These are phyloP conservation scores for Colaptes auratus DNA, from an alignment of 2,113 vertebrate genomes.

Conservation along the genomic window DNA sequence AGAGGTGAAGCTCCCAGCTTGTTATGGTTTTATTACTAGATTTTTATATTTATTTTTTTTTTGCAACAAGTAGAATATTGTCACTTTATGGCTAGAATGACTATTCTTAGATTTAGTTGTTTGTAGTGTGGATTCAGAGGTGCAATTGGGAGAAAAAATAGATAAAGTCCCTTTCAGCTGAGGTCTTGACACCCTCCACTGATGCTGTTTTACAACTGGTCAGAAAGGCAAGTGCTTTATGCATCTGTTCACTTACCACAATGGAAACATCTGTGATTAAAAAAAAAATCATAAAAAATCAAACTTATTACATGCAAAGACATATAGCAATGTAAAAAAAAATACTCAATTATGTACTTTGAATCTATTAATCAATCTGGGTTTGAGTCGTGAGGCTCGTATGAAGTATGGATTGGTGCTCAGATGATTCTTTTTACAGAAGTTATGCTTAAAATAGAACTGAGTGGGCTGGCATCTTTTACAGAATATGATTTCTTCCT, in stretches of 20 bases:
- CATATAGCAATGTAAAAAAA: neutral
- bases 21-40: neutral
- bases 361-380: neutral
- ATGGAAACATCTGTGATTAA: neutral
- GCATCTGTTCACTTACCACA: neutral
- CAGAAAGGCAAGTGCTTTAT: neutral
- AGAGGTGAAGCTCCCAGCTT: neutral
- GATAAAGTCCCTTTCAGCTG: neutral
- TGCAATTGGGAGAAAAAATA: neutral
- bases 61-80: neutral
- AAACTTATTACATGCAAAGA: neutral
- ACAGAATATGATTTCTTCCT: conserved; percentile 25
- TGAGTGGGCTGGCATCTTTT: conserved; percentile 32
- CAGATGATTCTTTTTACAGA: conserved; percentile 29
- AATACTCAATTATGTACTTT: neutral
- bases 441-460: conserved; percentile 42
- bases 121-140: neutral
- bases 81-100: neutral
- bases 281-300: neutral
- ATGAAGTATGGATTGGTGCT: neutral
- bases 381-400: neutral
- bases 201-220: neutral
- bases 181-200: neutral
- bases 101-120: neutral
- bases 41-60: neutral